Conservation (phyloP, 2,113 vertebrate genomes). For the Calidris pugnax region DNA sequence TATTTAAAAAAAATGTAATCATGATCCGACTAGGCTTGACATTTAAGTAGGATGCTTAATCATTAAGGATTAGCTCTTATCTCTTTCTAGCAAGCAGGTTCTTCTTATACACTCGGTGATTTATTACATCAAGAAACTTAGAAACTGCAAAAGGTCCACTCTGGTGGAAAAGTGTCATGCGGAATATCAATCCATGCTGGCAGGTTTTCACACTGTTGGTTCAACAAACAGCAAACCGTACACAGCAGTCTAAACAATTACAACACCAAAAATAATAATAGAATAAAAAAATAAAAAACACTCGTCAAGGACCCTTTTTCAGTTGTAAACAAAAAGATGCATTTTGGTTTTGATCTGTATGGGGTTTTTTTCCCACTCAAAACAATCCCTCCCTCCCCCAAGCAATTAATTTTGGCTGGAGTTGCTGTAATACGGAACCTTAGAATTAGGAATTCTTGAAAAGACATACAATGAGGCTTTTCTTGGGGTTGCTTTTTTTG, state of each 20-base stretch:
- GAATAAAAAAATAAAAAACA: slow-evolving; percentile 79
- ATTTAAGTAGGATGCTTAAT: slow-evolving; percentile 82
- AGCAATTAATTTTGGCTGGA: slow-evolving; percentile 71
- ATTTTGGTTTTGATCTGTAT: slow-evolving; percentile 75
- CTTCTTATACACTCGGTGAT: slow-evolving; percentile 82
- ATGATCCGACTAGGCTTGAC: slow-evolving; percentile 83
- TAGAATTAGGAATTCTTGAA: slow-evolving; percentile 72
- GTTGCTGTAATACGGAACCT: slow-evolving; percentile 68
- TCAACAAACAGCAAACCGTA: slow-evolving; percentile 89
- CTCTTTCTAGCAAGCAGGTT: slow-evolving; percentile 85
- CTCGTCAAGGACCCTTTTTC: slow-evolving; percentile 87
- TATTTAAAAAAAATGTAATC: slow-evolving; percentile 74
- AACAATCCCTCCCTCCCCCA: slow-evolving; percentile 38
- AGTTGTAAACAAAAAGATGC: slow-evolving; percentile 84
- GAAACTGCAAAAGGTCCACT: slow-evolving; percentile 79
- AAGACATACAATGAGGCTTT: slow-evolving; percentile 74
- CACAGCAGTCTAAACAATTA: slow-evolving; percentile 89
- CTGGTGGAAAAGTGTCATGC: slow-evolving; percentile 82
- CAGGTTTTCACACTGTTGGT: slow-evolving; percentile 89
- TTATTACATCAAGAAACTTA: slow-evolving; percentile 84
- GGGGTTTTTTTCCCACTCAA: slow-evolving; percentile 60
- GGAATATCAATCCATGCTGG: slow-evolving; percentile 87
- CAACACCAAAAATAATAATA: slow-evolving; percentile 82
- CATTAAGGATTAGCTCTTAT: slow-evolving; percentile 82
- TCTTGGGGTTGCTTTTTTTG: slow-evolving; percentile 70